Percentiles rank a stretch among this genome's conserved stretches.
Evolutionary conservation across 2,797 vertebrate species (phyloP).

Genomic region (Channa striata): DNA sequence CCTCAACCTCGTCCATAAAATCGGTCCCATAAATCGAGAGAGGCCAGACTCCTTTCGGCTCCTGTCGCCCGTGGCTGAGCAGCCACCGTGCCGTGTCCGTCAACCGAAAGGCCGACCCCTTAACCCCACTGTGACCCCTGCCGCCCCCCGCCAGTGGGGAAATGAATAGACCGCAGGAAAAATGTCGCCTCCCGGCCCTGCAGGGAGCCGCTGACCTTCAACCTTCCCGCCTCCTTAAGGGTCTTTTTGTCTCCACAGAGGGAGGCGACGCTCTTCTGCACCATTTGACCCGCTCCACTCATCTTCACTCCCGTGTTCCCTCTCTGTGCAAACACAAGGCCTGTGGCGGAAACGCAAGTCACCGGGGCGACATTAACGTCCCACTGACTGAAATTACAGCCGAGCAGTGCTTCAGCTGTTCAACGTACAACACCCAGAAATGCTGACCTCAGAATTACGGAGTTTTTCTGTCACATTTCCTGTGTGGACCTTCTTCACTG

Average conservation of each 20-base stretch:
- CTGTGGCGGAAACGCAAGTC: no score
- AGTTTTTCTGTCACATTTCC: no score
- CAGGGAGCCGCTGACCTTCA: slow-evolving; percentile 66
- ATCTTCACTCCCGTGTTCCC: slow-evolving; percentile 29
- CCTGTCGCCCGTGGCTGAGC: slow-evolving; percentile 29
- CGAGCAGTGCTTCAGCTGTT: neutral
- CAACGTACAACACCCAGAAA: no score
- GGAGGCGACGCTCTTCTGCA: slow-evolving; percentile 45
- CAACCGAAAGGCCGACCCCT: slow-evolving; percentile 64
- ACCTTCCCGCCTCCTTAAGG: slow-evolving; percentile 38
- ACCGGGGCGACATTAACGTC: no score
- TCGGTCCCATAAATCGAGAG: slow-evolving; percentile 31
- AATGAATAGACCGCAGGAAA: slow-evolving; percentile 67
- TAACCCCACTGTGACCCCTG: slow-evolving; percentile 61
- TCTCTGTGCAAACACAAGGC: neutral
- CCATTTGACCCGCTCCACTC: slow-evolving; percentile 25
- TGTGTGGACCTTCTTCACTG: no score
- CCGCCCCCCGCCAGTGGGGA: slow-evolving; percentile 40
- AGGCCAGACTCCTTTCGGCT: slow-evolving; percentile 25
- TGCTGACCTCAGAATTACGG: no score
- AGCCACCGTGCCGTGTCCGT: slow-evolving; percentile 32
- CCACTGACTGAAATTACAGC: no score
- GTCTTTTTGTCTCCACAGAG: slow-evolving; percentile 13
- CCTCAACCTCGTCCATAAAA: slow-evolving; percentile 22
- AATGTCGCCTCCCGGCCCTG: slow-evolving; percentile 49